A percentile compares a stretch with the other conserved stretches of the same genome.
These are phyloP conservation scores for Trinorchestia longiramus DNA, from an alignment of 1,140 invertebrate species.

Conservation along the genomic window DNA sequence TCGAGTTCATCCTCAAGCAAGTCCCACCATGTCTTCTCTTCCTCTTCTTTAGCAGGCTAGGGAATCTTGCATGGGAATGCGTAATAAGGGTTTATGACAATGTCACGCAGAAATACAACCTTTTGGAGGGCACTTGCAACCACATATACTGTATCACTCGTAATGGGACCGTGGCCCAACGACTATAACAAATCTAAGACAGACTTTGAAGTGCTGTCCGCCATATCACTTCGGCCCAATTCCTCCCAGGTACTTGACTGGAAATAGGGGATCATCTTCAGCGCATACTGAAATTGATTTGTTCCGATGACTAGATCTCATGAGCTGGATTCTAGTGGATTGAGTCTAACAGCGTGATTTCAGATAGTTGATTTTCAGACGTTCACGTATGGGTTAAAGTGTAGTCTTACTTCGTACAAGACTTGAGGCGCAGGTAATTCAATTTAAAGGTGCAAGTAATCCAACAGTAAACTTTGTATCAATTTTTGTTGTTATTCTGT, in stretches of 20 bases:
- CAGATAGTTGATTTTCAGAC: background rate
- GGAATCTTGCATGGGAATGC: background rate
- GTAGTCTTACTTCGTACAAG: background rate
- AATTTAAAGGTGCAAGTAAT: too few species aligned
- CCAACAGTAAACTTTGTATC: background rate
- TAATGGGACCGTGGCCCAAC: background rate
- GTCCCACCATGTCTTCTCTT: background rate
- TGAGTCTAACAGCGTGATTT: background rate
- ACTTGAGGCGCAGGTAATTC: background rate
- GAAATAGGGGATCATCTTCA: conserved; percentile 11
- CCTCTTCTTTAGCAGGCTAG: background rate
- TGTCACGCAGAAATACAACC: conserved; percentile 1
- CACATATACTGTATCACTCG: conserved; percentile 18
- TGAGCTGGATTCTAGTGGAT: too few species aligned
- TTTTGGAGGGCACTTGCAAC: conserved; percentile 15
- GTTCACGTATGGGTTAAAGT: background rate
- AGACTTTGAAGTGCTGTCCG: background rate
- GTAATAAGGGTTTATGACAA: conserved; percentile 49
- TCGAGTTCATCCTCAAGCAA: background rate
- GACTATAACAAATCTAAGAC: background rate
- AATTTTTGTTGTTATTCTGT: background rate
- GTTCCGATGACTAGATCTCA: background rate
- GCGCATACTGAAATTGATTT: background rate
- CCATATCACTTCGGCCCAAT: background rate
- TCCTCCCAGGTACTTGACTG: conserved; percentile 24